Evolutionary conservation across 2,888 invertebrate species (phyloP), one percentile per base, ranked within the genome.

Genomic region (Pseudococcus longispinus): DNA sequence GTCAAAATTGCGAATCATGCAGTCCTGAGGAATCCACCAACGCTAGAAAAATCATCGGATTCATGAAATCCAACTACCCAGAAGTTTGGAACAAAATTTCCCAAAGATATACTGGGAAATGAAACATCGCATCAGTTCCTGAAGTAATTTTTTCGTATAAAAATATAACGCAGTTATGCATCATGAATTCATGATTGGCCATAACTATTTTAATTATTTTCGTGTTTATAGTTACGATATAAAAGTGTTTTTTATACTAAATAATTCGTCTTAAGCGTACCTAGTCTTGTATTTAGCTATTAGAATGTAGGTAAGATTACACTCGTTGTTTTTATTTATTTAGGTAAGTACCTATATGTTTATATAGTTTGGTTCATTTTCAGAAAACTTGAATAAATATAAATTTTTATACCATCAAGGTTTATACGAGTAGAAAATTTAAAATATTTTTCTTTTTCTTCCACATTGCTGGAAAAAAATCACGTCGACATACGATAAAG

Each of bases 51-150:
- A 55, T 87, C 4, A 55, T 87, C 32, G 51, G 42, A 37, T 87
- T 82, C 20, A 65, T 87, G 32, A 87, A 87, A 42, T 55, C 51
- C 26, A 51, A 82, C 9, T 82, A 87, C 83, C 87, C 87, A 11
- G 82, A 87, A 46, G 82, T 87, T 37, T 87, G 82, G 82, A 32
- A 83, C 4, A 51, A 87, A 26, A 42, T 87, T 42, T 1, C 37
- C 4, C 32, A 60, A 26, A 51, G 55, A 15, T 87, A 87, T 65
- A 18, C 42, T 20, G 42, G 42, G 9, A 20, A 80, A 42, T 80
- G 42, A 42, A 42, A 42, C 11, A 8, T 20, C 3, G 15, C 0
- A 11, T 70, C 29, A 18, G 29, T 70, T 23, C 11, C 60, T 15
- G 60, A 60, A 23, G 74, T 74, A 32, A 32, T 80, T 80, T 80